Percentiles rank a stretch among this genome's conserved stretches.
phyloP scores from a whole-genome alignment of 2,888 invertebrate genomes.

The Platypus cylindrus region DNA sequence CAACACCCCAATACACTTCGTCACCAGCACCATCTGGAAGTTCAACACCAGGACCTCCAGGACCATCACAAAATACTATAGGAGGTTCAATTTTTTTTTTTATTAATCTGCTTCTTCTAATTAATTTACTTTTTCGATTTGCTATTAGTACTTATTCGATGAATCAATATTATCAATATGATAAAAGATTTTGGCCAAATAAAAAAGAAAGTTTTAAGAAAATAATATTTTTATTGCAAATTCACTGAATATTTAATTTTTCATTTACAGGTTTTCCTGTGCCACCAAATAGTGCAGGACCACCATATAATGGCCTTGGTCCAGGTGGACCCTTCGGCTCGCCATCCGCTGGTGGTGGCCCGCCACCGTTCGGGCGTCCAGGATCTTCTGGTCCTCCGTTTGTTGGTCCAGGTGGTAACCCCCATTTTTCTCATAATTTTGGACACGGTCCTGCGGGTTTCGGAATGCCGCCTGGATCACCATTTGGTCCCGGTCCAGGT shows the following conservation, averaged over 20 bases:
- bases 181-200: conserved; percentile 1
- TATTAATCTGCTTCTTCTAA: neutral
- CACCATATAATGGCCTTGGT: conserved; percentile 57
- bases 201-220: too few species aligned
- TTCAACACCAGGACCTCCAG: conserved; percentile 69
- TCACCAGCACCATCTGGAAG: conserved; percentile 74
- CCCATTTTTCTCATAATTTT: conserved; percentile 52
- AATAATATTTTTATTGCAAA: too few species aligned
- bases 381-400: conserved; percentile 61
- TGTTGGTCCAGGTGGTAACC: conserved; percentile 52
- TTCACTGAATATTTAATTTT: too few species aligned
- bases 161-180: neutral
- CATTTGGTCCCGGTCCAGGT: conserved; percentile 52
- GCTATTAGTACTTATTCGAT: neutral
- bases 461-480: conserved; percentile 58
- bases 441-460: conserved; percentile 47
- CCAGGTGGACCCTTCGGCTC: conserved; percentile 47
- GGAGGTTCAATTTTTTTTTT: conserved; percentile 3
- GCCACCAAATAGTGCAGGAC: conserved; percentile 44
- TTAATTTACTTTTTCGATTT: neutral
- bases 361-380: conserved; percentile 50
- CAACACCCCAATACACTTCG: conserved; percentile 72
- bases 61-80: conserved; percentile 42
- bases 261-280: conserved; percentile 36
- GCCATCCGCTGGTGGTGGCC: conserved; percentile 48